Conservation (phyloP, 2,113 vertebrate species). For the Cisticola juncidis region DNA sequence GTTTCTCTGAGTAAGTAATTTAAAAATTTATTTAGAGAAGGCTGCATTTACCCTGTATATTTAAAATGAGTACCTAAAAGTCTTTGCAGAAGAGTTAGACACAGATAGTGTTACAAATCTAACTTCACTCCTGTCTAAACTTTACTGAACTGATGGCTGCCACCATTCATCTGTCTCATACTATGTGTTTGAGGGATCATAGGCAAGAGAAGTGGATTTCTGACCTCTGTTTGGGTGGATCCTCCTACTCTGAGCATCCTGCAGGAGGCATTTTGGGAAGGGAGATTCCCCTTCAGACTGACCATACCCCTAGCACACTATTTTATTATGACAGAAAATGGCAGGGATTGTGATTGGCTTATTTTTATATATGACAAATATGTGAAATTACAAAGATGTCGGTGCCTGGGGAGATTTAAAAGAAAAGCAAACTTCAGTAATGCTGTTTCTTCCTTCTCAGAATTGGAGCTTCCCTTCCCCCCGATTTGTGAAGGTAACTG, state of each 20-base stretch:
- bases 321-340: background rate
- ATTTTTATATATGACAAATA: background rate
- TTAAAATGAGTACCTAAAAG: background rate
- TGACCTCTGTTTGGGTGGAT: background rate
- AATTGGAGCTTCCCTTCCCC: background rate
- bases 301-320: background rate
- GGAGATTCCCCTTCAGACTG: background rate
- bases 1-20: conserved; percentile 86
- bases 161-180: accelerated
- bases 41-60: background rate
- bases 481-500: background rate
- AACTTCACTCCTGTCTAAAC: background rate
- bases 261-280: background rate
- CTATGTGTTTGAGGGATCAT: background rate
- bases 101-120: background rate
- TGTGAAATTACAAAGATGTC: background rate
- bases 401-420: background rate
- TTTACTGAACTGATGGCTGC: background rate
- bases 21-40: background rate
- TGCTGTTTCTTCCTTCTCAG: background rate
- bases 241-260: background rate
- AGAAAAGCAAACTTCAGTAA: background rate
- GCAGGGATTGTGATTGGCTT: background rate
- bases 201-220: background rate
- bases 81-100: background rate